Conservation (phyloP, 2,113 vertebrate species). For the Seriola dumerili region DNA sequence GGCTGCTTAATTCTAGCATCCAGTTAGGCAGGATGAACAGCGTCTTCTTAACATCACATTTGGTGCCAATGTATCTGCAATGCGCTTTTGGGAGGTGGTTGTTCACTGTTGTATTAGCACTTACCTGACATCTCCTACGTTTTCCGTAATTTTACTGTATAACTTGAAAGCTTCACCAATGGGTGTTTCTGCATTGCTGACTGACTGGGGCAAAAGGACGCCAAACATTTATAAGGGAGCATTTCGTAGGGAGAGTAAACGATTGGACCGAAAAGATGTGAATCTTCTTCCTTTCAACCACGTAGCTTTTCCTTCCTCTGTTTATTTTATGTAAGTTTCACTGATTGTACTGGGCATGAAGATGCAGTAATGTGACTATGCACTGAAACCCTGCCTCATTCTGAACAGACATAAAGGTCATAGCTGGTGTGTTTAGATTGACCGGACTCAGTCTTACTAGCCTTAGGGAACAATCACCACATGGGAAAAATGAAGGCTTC, state of each 20-base stretch:
- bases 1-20: slow-evolving; percentile 19
- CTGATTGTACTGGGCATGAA: slow-evolving; percentile 27
- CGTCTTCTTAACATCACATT: slow-evolving; percentile 40
- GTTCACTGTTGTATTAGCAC: slow-evolving; percentile 45
- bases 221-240: not conserved
- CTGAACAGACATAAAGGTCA: slow-evolving; percentile 38
- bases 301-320: slow-evolving; percentile 36
- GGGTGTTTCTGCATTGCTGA: slow-evolving; percentile 1
- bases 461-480: slow-evolving; percentile 46
- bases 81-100: slow-evolving; percentile 31
- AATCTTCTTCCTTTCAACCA: slow-evolving; percentile 18
- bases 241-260: not conserved
- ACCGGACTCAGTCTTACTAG: slow-evolving; percentile 50
- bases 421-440: slow-evolving; percentile 21
- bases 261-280: slow-evolving; percentile 25
- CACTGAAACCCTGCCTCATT: slow-evolving; percentile 57
- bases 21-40: slow-evolving; percentile 5
- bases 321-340: slow-evolving; percentile 20
- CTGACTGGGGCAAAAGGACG: not conserved
- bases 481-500: slow-evolving; percentile 66
- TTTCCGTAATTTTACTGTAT: slow-evolving; percentile 8
- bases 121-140: slow-evolving; percentile 20
- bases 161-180: slow-evolving; percentile 30
- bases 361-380: slow-evolving; percentile 67
- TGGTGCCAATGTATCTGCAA: slow-evolving; percentile 75